phyloP scores from a whole-genome alignment of 2,888 invertebrate species.

The Julus scandinavius region DNA sequence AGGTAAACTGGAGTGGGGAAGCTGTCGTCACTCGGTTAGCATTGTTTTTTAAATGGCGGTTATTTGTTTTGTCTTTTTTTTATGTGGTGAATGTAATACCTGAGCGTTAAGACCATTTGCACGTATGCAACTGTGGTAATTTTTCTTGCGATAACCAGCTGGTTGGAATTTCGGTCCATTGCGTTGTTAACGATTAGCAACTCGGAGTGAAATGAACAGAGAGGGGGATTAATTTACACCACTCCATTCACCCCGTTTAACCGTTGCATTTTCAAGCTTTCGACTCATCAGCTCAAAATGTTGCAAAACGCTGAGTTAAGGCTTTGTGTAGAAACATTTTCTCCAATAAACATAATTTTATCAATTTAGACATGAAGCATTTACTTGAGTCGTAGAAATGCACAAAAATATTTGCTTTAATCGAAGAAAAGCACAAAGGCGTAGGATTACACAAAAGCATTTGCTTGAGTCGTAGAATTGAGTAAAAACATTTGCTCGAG shows the following conservation, averaged over 20 bases:
- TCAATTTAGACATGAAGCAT: too few relatives aligned
- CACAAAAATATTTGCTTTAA: too few relatives aligned
- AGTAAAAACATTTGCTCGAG: too few relatives aligned
- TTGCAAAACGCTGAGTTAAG: too few relatives aligned
- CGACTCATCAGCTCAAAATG: too few relatives aligned
- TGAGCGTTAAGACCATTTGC: constrained; percentile 22
- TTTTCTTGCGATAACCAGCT: not conserved
- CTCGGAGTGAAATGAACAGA: not conserved
- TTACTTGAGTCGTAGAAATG: too few relatives aligned
- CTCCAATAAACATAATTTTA: too few relatives aligned
- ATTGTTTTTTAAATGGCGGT: not conserved
- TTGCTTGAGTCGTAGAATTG: too few relatives aligned
- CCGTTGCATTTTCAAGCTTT: too few relatives aligned
- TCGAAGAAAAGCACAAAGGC: too few relatives aligned
- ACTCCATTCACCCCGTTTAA: not conserved
- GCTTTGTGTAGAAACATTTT: too few relatives aligned
- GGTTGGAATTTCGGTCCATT: constrained; percentile 4
- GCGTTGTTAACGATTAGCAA: not conserved
- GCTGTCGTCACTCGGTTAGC: constrained; percentile 47
- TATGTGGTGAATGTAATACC: constrained; percentile 40
- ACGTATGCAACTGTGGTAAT: not conserved
- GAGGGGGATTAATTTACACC: not conserved
- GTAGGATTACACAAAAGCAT: too few relatives aligned
- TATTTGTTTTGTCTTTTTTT: constrained; percentile 30
- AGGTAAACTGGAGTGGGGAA: constrained; percentile 46